Evolutionary conservation across 2,797 vertebrate genomes (phyloP).

Genomic region (Apodemus agrarius): DNA sequence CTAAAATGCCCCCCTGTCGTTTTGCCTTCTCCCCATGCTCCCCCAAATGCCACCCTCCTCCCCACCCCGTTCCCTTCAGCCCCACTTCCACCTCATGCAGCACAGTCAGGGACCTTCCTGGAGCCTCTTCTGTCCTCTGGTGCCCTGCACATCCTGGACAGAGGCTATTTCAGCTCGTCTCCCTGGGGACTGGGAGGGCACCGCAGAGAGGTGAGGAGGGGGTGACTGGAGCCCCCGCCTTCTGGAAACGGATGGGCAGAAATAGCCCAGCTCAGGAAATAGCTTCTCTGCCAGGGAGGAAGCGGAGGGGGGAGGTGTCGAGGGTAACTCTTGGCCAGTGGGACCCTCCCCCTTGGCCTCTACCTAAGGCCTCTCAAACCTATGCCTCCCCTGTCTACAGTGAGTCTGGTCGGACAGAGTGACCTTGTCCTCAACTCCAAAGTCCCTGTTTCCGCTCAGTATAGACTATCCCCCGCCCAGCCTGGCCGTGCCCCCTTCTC

Average conservation of each 20-base stretch:
- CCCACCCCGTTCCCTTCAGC: background rate
- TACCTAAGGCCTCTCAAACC: background rate
- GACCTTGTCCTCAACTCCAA: background rate
- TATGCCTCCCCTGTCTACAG: background rate
- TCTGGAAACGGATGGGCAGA: conserved; percentile 85
- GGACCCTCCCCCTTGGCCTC: conserved; percentile 59
- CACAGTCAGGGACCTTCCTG: background rate
- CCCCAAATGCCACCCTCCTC: background rate
- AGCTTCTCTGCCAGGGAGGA: conserved; percentile 82
- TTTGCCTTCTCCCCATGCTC: background rate
- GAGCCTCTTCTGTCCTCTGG: conserved; percentile 41
- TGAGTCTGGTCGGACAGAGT: background rate
- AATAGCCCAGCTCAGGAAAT: conserved; percentile 83
- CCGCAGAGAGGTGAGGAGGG: conserved; percentile 70
- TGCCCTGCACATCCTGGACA: conserved; percentile 69
- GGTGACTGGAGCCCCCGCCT: conserved; percentile 78
- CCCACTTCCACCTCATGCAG: background rate
- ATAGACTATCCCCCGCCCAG: background rate
- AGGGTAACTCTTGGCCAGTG: conserved; percentile 77
- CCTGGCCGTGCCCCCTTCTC: background rate
- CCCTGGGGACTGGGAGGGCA: conserved; percentile 80
- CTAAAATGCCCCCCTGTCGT: too few species aligned
- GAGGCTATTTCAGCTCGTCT: conserved; percentile 71
- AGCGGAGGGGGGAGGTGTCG: conserved; percentile 73
- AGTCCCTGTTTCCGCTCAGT: background rate